phyloP scores from a whole-genome alignment of 2,797 vertebrate genomes.

The Toxotes lorentzi region DNA sequence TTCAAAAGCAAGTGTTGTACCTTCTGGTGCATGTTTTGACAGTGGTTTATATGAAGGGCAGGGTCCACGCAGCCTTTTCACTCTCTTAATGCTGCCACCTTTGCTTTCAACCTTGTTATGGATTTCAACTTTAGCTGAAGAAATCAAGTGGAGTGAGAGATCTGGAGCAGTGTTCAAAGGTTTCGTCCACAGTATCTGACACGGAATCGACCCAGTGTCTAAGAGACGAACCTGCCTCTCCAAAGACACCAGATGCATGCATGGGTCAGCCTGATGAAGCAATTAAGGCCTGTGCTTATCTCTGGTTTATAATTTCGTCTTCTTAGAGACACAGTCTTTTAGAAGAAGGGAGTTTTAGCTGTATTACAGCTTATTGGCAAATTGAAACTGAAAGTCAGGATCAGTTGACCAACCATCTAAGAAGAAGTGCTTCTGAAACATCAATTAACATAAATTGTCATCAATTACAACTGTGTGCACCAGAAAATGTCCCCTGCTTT shows the following conservation, averaged over 20 bases:
- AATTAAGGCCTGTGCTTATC: neutral
- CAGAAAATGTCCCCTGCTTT: neutral
- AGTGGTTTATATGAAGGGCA: too few species aligned
- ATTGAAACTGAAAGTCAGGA: neutral
- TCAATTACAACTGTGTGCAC: neutral
- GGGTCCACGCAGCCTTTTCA: too few species aligned
- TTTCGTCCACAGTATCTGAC: constrained; percentile 6
- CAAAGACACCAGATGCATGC: neutral
- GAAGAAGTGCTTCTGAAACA: neutral
- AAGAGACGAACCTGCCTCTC: neutral
- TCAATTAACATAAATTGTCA: neutral
- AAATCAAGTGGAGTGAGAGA: constrained; percentile 13
- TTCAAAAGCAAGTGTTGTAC: neutral
- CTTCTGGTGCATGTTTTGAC: too few species aligned
- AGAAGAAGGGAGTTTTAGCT: too few species aligned
- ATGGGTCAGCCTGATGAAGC: neutral
- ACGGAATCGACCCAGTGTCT: neutral
- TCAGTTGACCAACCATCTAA: neutral
- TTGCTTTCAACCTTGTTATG: neutral
- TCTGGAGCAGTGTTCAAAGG: neutral
- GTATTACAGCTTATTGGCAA: neutral
- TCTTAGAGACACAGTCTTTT: neutral
- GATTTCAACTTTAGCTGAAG: neutral
- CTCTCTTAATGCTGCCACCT: neutral
- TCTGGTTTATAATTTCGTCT: neutral